A percentile compares a stretch with the other conserved stretches of the same genome.
These are phyloP conservation scores for Hydrozoanthus tunicans DNA, from an alignment of 64 coral and sea anemone genomes.

Conservation along the genomic window DNA sequence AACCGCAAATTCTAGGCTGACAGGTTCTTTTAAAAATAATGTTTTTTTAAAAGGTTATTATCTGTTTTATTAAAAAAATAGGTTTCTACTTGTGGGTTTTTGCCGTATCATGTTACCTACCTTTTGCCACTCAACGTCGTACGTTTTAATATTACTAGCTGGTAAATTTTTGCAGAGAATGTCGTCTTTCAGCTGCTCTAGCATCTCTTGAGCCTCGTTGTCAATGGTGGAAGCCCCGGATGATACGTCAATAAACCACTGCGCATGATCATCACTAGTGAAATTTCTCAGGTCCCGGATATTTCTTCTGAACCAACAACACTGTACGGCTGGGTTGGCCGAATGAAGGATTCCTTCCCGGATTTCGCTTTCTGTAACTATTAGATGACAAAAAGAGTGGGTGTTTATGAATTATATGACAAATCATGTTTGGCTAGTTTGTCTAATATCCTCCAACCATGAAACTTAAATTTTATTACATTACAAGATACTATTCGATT, in stretches of 20 bases:
- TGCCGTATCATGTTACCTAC: too few relatives aligned
- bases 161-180: conserved; percentile 33
- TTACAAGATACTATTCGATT: too few relatives aligned
- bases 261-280: conserved; percentile 45
- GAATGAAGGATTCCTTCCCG: conserved; percentile 61
- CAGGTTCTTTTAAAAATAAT: too few relatives aligned
- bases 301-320: conserved; percentile 74
- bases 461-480: too few relatives aligned
- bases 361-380: conserved; percentile 85
- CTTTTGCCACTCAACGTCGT: conserved; percentile 58
- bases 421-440: not conserved
- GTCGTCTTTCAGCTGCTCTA: conserved; percentile 52
- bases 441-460: not conserved
- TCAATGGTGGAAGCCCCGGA: conserved; percentile 37
- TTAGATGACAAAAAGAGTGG: not conserved
- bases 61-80: too few relatives aligned
- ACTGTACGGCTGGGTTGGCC: conserved; percentile 46
- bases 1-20: too few relatives aligned
- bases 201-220: conserved; percentile 65
- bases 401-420: not conserved
- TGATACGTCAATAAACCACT: conserved; percentile 64
- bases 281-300: conserved; percentile 57
- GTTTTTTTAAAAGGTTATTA: too few relatives aligned
- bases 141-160: conserved; percentile 52
- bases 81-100: too few relatives aligned